Percentiles rank a stretch among this genome's conserved stretches.
These are phyloP conservation scores for Amitus sp. DNA, from an alignment of 2,888 invertebrate genomes.

Conservation along the genomic window DNA sequence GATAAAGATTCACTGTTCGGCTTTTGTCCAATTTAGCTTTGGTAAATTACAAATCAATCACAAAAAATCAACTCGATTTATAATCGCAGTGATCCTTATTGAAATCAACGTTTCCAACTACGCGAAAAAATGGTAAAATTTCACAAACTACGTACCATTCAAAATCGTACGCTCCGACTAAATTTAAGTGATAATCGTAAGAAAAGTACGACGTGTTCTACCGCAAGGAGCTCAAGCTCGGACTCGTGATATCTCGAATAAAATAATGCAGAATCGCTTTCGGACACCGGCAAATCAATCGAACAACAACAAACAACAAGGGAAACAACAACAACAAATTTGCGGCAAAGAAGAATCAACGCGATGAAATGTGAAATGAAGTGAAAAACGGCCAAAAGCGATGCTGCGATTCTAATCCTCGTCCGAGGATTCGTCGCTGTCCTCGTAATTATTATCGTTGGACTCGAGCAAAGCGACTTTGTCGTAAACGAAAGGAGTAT, in stretches of 20 bases:
- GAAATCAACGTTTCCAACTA: background rate
- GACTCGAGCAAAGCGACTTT: slow-evolving; percentile 42
- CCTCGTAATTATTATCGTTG: slow-evolving; percentile 42
- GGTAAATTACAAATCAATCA: background rate
- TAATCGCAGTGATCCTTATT: background rate
- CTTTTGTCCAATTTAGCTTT: slow-evolving; percentile 5
- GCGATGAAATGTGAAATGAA: background rate
- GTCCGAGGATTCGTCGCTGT: slow-evolving; percentile 55
- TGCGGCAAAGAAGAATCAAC: too few relatives aligned
- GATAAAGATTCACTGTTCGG: too few relatives aligned
- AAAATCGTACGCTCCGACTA: too few relatives aligned
- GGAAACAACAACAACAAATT: background rate
- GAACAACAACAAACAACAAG: background rate
- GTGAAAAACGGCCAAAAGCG: background rate
- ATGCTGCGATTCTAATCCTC: slow-evolving; percentile 34
- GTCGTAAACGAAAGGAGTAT: slow-evolving; percentile 56
- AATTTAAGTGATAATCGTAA: too few relatives aligned
- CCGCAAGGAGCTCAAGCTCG: slow-evolving; percentile 23
- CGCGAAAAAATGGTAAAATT: too few relatives aligned
- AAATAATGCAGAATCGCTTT: background rate
- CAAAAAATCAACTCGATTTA: background rate
- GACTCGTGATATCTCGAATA: background rate
- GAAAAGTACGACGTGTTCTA: slow-evolving; percentile 30
- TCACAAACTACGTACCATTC: too few relatives aligned
- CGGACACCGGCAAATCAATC: background rate